Conservation (phyloP, 1,140 invertebrate species). For the Polypedilum pembai region DNA sequence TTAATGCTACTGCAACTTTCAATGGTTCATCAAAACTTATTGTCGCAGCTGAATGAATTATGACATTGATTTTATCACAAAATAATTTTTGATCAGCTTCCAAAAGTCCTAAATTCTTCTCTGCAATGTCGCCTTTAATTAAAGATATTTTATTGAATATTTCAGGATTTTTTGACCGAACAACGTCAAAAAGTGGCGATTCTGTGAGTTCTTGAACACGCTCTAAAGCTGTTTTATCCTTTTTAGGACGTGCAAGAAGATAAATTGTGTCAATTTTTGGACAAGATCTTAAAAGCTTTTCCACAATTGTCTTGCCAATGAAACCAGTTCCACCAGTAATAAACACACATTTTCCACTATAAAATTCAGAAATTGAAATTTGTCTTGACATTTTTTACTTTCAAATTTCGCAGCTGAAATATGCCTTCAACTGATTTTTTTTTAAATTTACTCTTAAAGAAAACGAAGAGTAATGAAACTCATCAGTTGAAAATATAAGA, state of each 20-base stretch:
- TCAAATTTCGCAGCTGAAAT: too few relatives aligned
- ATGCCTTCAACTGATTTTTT: too few relatives aligned
- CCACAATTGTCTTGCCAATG: too few relatives aligned
- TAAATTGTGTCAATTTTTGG: slow-evolving; percentile 49
- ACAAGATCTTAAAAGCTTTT: too few relatives aligned
- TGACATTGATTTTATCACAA: slow-evolving; percentile 55
- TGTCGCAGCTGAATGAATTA: slow-evolving; percentile 64
- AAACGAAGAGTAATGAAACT: too few relatives aligned
- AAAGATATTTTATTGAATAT: slow-evolving; percentile 57
- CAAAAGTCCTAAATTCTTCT: slow-evolving; percentile 47
- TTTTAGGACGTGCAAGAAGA: slow-evolving; percentile 67
- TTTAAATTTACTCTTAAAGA: too few relatives aligned
- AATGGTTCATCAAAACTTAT: slow-evolving; percentile 64
- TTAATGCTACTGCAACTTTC: slow-evolving; percentile 56
- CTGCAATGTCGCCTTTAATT: slow-evolving; percentile 54
- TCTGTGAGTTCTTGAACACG: slow-evolving; percentile 49
- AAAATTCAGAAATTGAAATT: too few relatives aligned
- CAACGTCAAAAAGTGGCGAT: slow-evolving; percentile 47
- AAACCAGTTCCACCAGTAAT: too few relatives aligned
- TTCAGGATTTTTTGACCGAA: slow-evolving; percentile 53
- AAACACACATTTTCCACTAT: too few relatives aligned
- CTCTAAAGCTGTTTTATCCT: slow-evolving; percentile 60
- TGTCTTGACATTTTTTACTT: too few relatives aligned
- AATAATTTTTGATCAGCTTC: slow-evolving; percentile 41
- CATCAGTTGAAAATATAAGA: too few relatives aligned